Evolutionary conservation across 1,140 invertebrate genomes (phyloP).

Genomic region (Homarus americanus): DNA sequence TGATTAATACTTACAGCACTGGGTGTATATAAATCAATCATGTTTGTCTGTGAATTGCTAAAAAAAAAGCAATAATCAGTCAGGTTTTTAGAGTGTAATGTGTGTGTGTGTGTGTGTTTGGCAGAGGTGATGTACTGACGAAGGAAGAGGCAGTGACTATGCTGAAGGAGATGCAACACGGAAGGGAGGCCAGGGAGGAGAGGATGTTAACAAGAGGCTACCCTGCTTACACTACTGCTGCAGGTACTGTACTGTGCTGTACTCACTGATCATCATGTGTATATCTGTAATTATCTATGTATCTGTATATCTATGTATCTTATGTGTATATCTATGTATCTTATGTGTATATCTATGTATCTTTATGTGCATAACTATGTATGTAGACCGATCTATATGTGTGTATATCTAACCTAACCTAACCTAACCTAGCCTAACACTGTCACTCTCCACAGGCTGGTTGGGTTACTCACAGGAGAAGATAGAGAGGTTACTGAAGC

Average conservation of each 20-base stretch:
- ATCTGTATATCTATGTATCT: no score
- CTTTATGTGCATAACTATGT: neutral
- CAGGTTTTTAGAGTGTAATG: no score
- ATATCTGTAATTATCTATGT: neutral
- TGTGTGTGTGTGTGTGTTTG: no score
- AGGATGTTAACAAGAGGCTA: constrained; percentile 83
- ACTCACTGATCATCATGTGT: neutral
- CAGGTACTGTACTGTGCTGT: constrained; percentile 72
- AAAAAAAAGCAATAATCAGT: no score
- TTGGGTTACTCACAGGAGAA: constrained; percentile 87
- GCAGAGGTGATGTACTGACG: constrained; percentile 89
- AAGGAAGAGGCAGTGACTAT: constrained; percentile 88
- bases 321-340: no score
- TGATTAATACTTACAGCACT: no score
- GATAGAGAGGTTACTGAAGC: constrained; percentile 84
- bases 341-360: constrained; percentile 8
- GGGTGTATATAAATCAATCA: no score
- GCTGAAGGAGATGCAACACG: constrained; percentile 82
- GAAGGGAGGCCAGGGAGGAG: constrained; percentile 82
- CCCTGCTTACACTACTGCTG: constrained; percentile 85
- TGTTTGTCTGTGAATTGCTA: no score
- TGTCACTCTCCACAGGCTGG: constrained; percentile 84
- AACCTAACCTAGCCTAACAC: neutral
- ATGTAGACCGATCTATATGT: neutral
- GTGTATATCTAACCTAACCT: neutral